Conservation (phyloP, 1,140 invertebrate species). For the Drosophila suzukii region DNA sequence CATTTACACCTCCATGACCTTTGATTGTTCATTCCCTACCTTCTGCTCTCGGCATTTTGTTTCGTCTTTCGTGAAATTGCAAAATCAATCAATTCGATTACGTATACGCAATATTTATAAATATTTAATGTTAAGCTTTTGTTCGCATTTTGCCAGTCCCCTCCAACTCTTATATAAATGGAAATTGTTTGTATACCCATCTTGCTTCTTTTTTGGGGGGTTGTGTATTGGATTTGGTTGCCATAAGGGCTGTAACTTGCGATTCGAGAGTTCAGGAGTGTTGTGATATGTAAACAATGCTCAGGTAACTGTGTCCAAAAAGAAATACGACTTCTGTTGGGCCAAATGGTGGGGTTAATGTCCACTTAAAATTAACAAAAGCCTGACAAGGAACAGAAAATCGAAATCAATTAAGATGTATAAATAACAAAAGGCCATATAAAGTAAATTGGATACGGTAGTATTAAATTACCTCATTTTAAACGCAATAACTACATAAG, state of each 20-base stretch:
- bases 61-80: slow-evolving; percentile 73
- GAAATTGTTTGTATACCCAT: slow-evolving; percentile 3
- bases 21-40: slow-evolving; percentile 4
- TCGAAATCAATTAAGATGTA: background rate
- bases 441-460: no score
- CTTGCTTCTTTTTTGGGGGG: background rate
- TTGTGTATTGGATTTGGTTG: slow-evolving; percentile 9
- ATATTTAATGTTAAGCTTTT: slow-evolving; percentile 73
- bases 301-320: slow-evolving; percentile 4
- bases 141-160: slow-evolving; percentile 37
- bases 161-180: slow-evolving; percentile 49
- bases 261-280: slow-evolving; percentile 19
- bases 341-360: slow-evolving; percentile 7
- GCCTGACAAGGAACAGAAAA: background rate
- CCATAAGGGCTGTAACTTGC: slow-evolving; percentile 14
- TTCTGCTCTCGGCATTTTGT: slow-evolving; percentile 47
- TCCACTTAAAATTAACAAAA: background rate
- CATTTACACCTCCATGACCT: slow-evolving; percentile 5
- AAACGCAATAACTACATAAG: no score
- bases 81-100: slow-evolving; percentile 80
- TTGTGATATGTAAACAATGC: slow-evolving; percentile 67
- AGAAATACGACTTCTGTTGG: background rate
- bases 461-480: no score
- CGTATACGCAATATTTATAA: slow-evolving; percentile 78
- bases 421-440: no score